Evolutionary conservation across 2,113 vertebrate genomes (phyloP).

Genomic region (Furnarius figulus): DNA sequence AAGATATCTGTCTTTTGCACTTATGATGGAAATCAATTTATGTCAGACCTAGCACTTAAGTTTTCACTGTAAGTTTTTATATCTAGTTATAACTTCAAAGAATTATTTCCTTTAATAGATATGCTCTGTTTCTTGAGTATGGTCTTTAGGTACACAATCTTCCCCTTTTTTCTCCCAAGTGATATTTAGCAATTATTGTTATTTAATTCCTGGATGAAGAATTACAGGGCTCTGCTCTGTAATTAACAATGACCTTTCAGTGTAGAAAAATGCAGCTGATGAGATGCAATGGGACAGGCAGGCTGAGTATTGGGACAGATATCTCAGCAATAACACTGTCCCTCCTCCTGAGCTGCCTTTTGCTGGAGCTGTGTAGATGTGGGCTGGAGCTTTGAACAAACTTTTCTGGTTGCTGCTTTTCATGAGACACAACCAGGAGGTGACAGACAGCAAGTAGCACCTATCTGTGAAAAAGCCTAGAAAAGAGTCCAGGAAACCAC

Average conservation of each 20-base stretch:
- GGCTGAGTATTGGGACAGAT: neutral
- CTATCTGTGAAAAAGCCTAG: neutral
- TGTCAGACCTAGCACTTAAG: neutral
- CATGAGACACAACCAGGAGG: neutral
- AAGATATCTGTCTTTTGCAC: neutral
- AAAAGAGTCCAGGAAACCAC: neutral
- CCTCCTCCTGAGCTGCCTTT: neutral
- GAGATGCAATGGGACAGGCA: neutral
- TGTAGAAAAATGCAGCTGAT: neutral
- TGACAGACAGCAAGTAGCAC: neutral
- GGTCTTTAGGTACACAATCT: neutral
- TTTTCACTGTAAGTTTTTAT: neutral
- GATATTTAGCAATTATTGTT: conserved; percentile 31
- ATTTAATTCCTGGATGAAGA: conserved; percentile 52
- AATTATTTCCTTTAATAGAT: neutral
- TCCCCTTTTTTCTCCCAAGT: neutral
- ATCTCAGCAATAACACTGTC: neutral
- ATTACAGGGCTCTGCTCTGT: conserved; percentile 3
- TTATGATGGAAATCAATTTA: neutral
- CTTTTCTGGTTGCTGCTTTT: neutral
- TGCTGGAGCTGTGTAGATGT: neutral
- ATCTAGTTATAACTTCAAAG: neutral
- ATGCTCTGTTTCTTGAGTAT: neutral
- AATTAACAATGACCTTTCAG: conserved; percentile 57
- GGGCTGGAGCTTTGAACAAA: neutral